Conservation (phyloP, 1,140 invertebrate genomes). For the Alviniconcha marisindica region DNA sequence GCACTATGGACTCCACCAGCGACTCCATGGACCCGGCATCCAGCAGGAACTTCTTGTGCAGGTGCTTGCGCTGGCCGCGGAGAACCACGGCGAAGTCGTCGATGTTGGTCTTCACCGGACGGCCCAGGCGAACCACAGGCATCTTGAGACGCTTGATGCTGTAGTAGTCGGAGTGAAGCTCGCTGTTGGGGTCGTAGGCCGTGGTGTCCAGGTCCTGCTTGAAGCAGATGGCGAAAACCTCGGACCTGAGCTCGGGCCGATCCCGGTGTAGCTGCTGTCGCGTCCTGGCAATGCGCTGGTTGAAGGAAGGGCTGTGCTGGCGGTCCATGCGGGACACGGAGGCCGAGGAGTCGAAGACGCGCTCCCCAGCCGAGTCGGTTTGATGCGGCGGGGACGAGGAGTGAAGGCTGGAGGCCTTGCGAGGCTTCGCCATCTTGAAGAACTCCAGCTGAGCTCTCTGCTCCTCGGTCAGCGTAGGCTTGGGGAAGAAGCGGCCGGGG, state of each 20-base stretch:
- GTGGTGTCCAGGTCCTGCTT: conserved; percentile 32
- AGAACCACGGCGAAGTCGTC: conserved; percentile 37
- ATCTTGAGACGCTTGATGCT: conserved; percentile 39
- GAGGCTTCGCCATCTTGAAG: not conserved
- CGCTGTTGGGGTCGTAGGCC: conserved; percentile 42
- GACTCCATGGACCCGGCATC: conserved; percentile 14
- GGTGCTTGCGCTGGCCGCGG: conserved; percentile 34
- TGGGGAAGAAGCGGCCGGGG: conserved; percentile 42
- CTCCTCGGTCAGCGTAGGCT: conserved; percentile 26
- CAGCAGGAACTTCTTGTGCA: conserved; percentile 36
- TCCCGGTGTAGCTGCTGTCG: conserved; percentile 7
- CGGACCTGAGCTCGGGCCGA: conserved; percentile 30
- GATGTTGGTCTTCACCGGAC: not conserved
- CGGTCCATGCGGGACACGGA: conserved; percentile 37
- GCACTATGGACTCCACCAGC: conserved; percentile 10
- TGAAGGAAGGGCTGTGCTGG: conserved; percentile 13
- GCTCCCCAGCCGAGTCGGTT: not conserved
- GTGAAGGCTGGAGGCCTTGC: conserved; percentile 3
- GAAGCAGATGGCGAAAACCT: conserved; percentile 45
- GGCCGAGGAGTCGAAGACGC: conserved; percentile 5
- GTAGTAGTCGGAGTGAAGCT: conserved; percentile 41
- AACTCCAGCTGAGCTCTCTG: not conserved
- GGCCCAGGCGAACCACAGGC: conserved; percentile 6
- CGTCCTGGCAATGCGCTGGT: not conserved
- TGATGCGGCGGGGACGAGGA: not conserved